phyloP scores from a whole-genome alignment of 2,888 invertebrate genomes.

The Heteropelma amictum region DNA sequence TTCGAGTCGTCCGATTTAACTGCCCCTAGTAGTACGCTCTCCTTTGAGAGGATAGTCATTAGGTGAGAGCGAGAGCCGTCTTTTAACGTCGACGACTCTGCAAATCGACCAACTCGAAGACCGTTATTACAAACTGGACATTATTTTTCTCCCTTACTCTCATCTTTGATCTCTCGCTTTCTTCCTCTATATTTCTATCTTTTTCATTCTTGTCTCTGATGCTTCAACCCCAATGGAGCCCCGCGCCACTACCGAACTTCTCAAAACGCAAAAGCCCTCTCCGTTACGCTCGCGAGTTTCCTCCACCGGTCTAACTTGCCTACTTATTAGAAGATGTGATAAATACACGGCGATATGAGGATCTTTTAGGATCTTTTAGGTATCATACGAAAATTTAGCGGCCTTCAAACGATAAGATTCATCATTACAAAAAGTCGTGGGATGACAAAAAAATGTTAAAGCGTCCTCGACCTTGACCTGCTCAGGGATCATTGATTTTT shows the following conservation, averaged over 20 bases:
- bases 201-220: constrained; percentile 4
- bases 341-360: constrained; percentile 39
- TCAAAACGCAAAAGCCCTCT: constrained; percentile 24
- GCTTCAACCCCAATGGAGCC: neutral
- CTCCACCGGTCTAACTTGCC: constrained; percentile 25
- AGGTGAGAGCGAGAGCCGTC: constrained; percentile 51
- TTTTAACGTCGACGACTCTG: constrained; percentile 55
- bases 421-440: neutral
- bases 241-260: constrained; percentile 5
- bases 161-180: constrained; percentile 16
- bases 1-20: constrained; percentile 54
- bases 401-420: neutral
- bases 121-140: constrained; percentile 57
- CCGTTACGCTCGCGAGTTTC: neutral
- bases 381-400: constrained; percentile 2
- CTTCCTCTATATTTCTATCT: constrained; percentile 6
- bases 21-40: constrained; percentile 54
- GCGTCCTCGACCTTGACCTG: too few relatives aligned
- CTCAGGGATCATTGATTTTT: too few relatives aligned
- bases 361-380: constrained; percentile 1
- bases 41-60: constrained; percentile 57
- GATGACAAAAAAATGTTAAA: neutral
- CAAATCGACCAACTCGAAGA: constrained; percentile 56
- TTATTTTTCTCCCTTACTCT: too few relatives aligned
- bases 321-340: constrained; percentile 52